phyloP scores from a whole-genome alignment of 2,113 vertebrate species.

The Hypocryptadius cinnamomeus region DNA sequence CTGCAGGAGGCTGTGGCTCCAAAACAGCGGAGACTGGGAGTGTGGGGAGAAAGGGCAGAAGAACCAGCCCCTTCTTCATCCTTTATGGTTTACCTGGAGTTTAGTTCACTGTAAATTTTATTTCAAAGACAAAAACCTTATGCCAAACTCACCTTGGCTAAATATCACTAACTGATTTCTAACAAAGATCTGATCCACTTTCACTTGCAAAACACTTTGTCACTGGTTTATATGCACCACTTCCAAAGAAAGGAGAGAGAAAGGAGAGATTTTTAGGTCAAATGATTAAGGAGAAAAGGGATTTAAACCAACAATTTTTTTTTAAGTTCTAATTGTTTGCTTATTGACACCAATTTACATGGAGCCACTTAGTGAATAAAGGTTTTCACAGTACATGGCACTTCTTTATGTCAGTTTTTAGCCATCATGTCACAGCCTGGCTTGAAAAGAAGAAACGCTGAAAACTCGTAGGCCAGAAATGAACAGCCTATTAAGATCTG shows the following conservation, averaged over 20 bases:
- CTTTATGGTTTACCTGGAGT: background rate
- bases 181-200: background rate
- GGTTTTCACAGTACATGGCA: conserved; percentile 48
- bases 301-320: conserved; percentile 55
- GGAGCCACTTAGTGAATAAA: conserved; percentile 62
- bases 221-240: background rate
- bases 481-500: conserved; percentile 87
- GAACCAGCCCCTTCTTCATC: background rate
- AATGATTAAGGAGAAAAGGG: conserved; percentile 32
- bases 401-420: conserved; percentile 67
- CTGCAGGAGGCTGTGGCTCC: background rate
- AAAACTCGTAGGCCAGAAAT: conserved; percentile 74
- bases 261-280: conserved; percentile 54
- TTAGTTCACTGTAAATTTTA: background rate
- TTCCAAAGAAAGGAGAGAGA: conserved; percentile 17
- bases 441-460: conserved; percentile 69
- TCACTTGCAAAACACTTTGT: background rate
- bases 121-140: background rate
- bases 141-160: background rate
- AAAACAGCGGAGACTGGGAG: background rate
- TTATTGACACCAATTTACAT: conserved; percentile 67
- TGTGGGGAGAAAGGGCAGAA: background rate
- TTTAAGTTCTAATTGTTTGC: conserved; percentile 69
- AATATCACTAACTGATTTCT: background rate
- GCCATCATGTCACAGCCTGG: conserved; percentile 68